Base-by-base conservation (phyloP, 2,888 invertebrate species). In the Eremobia ochroleuca region DNA sequence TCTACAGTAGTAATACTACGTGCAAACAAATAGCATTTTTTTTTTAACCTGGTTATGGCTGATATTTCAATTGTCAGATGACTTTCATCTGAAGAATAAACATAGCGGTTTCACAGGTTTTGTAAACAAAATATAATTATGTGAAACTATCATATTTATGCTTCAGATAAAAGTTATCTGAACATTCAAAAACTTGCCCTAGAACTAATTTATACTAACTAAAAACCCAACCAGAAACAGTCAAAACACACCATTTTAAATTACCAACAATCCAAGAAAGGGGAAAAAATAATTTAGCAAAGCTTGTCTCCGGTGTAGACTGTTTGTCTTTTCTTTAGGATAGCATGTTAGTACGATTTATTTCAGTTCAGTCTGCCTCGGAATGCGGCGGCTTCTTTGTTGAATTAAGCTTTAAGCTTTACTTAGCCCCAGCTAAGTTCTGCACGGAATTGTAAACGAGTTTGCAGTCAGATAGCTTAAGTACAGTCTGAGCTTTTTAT, bases 321-420 rank as follows among this genome's bases (percentile, higher is more conserved):
- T n/a, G 34, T 34, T 34, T 62, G 76, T 59, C 40, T 66, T 66
- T 58, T 64, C 68, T 61, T 46, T 58, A 15, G 40, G 37, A 43
- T n/a, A 58, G 71, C 65, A 71, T 77, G 77, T 73, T 81, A 52
- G 72, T 52, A 58, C 74, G 64, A 85, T 85, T 70, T 85, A 82
- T 83, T 78, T 83, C 65, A 73, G 65, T 52, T 25, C 74, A 58
- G 75, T 72, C 75, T 75, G 61, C 43, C 58, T 31, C 49, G 49
- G 77, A 74, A 40, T 55, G 73, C 69, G 70, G 28, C 67, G 82
- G 65, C 82, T 85, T 74, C 83, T 86, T 84, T 84, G 83, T 84
- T 82, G 66, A 86, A 84, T 84, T 78, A 86, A 84, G 83, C 86
- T 82, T 70, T 81, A 85, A 85, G 86, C 83, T 83, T 77, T 85